Evolutionary conservation across 2,113 vertebrate genomes (phyloP), one percentile per base, ranked within the genome.

Genomic region (Daboia siamensis): DNA sequence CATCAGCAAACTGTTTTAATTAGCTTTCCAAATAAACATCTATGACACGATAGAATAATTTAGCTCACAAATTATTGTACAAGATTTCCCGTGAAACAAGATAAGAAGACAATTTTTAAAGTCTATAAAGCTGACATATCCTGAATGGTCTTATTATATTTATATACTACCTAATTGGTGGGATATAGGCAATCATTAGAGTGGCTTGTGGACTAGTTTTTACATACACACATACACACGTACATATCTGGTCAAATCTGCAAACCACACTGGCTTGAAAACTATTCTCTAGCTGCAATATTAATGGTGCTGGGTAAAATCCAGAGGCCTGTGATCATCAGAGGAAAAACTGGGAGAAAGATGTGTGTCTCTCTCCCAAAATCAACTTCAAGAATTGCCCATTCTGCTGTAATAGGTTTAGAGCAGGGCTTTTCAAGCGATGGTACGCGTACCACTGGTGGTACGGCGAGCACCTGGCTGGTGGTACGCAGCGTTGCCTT

Each of bases 1-100:
- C 95, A 97, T 95, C 94, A 97, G 97, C 96, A 20, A 96, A 93
- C 93, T 86, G 91, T 90, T 96, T 92, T 97, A 95, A 97, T 96
- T 96, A 96, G 89, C 94, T 95, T 94, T 97, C 93, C 94, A 86
- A 69, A 92, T 92, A 85, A 86, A 97, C 94, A 94, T 95, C 94
- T 59, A 95, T 57, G 94, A 94, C 88, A 96, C 89, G 95, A 94
- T 85, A 92, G 89, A 96, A 94, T 93, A 74, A 95, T 96, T 95
- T 93, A 95, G 88, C 90, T 94, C 90, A 89, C 85, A 95, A 69
- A 69, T 69, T 69, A 69, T 15, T 33, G 94, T 92, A 92, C 39
- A 94, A 92, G 95, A 10, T 89, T 52, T 55, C 94, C 52, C 11
- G 20, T 93, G 87, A 21, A 94, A 84, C 2, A 56, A 2, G 3